Evolutionary conservation across 2,113 vertebrate species (phyloP), one percentile per base, ranked within the genome.

Genomic region (Bagarius yarrelli): DNA sequence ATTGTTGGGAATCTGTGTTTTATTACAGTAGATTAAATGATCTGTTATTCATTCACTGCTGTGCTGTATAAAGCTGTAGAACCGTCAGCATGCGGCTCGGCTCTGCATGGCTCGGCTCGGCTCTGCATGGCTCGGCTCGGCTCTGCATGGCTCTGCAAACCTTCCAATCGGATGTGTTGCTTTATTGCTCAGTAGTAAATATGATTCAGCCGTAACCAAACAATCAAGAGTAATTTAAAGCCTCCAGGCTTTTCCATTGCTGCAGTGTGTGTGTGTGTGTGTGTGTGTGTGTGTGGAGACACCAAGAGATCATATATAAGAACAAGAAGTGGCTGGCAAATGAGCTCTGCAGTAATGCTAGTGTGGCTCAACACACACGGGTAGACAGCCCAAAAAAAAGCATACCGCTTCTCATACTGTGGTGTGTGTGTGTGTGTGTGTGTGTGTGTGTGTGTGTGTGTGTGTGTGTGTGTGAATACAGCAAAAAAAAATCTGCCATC

Each of bases 131-230:
- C 36, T 4, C 36, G 3, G 36, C 36, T 40, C 36, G 25, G 44
- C n/a, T 16, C 44, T 52, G 67, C 23, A 27, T 70, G 21, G 23
- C 40, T 52, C 69, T 71, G 15, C 9, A 52, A 25, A 2, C 25
- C 27, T 52, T 19, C 4, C n/a, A 30, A 52, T 52, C 52, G 30
- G 44, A 12, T 52, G 27, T 76, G 56, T 59, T n/a, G 23, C 55
- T 59, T 75, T 56, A 75, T 57, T 57, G 72, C 9, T 23, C 71
- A 34, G 30, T 56, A 56, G 27, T 40, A 56, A 59, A 59, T 57
- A 40, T 76, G 32, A 76, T 76, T 76, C 13, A 60, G 36, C 14
- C 36, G 27, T 76, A 76, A 61, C 40, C 55, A 76, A 75, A 56
- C 73, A 60, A 44, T 76, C 55, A 76, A 30, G 34, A 61, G 12